phyloP scores from a whole-genome alignment of 2,797 vertebrate genomes.

The Malacoctenus gilli region DNA sequence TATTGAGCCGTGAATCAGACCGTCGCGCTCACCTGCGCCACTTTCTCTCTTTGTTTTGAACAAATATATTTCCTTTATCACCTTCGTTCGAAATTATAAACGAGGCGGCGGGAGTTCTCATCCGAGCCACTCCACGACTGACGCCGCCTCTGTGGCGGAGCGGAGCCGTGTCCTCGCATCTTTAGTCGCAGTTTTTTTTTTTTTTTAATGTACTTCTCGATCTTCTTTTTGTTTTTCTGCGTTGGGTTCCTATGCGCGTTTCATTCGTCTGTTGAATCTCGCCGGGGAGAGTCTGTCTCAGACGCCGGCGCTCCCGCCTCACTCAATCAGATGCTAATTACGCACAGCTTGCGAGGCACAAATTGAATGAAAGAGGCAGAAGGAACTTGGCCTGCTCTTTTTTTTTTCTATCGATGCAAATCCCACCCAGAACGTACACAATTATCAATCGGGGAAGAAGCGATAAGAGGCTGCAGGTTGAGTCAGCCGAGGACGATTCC shows the following conservation, averaged over 20 bases:
- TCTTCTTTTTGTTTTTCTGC: too few relatives aligned
- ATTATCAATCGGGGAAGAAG: constrained; percentile 27
- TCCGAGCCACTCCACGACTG: too few relatives aligned
- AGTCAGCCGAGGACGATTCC: neutral
- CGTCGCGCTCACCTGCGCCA: neutral
- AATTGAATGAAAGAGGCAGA: constrained; percentile 51
- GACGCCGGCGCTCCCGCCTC: constrained; percentile 23
- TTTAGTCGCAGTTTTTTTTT: too few relatives aligned
- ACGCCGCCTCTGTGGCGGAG: too few relatives aligned
- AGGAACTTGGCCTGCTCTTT: constrained; percentile 32
- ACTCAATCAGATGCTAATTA: constrained; percentile 62
- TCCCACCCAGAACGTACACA: constrained; percentile 25
- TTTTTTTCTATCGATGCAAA: constrained; percentile 45
- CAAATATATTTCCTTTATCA: too few relatives aligned
- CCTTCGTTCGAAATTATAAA: neutral
- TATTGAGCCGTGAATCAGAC: constrained; percentile 6
- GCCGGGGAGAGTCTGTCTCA: constrained; percentile 21
- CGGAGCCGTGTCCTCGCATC: too few relatives aligned
- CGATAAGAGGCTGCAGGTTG: constrained; percentile 11
- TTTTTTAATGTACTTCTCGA: too few relatives aligned
- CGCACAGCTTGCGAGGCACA: constrained; percentile 43
- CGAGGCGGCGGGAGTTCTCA: too few relatives aligned
- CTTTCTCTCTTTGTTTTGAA: too few relatives aligned
- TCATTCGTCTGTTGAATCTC: constrained; percentile 29
- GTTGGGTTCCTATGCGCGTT: too few relatives aligned